A percentile compares a stretch with the other conserved stretches of the same genome.
Evolutionary conservation across 2,113 vertebrate species (phyloP).

Genomic region (Melospiza georgiana): DNA sequence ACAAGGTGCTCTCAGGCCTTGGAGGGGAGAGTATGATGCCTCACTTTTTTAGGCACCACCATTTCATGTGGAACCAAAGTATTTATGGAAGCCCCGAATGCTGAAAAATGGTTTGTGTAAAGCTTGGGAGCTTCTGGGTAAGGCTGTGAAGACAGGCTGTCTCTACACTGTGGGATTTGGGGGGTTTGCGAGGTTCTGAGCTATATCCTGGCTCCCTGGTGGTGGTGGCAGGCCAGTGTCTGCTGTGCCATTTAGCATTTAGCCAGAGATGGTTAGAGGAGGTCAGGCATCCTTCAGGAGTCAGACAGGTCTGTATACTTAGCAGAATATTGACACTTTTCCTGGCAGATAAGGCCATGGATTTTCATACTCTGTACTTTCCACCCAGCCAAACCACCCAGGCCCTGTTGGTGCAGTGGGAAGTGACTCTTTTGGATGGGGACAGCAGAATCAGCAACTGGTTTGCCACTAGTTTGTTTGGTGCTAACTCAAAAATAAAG

Average conservation of each 20-base stretch:
- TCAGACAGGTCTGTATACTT: background rate
- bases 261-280: background rate
- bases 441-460: background rate
- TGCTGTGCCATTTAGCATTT: background rate
- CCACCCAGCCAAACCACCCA: background rate
- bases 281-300: background rate
- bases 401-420: background rate
- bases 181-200: background rate
- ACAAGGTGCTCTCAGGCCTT: background rate
- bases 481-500: background rate
- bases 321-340: background rate
- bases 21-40: background rate
- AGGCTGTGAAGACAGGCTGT: background rate
- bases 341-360: background rate
- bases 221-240: too few species aligned
- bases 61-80: background rate
- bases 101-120: background rate
- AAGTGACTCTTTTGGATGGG: background rate
- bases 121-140: background rate
- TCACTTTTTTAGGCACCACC: background rate
- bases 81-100: background rate
- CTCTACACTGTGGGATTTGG: rapidly evolving
- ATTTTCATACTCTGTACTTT: background rate
- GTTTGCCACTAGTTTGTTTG: background rate
- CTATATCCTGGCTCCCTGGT: background rate